Evolutionary conservation across 2,888 invertebrate genomes (phyloP), one percentile per base, ranked within the genome.

Genomic region (Anarsia innoxiella): DNA sequence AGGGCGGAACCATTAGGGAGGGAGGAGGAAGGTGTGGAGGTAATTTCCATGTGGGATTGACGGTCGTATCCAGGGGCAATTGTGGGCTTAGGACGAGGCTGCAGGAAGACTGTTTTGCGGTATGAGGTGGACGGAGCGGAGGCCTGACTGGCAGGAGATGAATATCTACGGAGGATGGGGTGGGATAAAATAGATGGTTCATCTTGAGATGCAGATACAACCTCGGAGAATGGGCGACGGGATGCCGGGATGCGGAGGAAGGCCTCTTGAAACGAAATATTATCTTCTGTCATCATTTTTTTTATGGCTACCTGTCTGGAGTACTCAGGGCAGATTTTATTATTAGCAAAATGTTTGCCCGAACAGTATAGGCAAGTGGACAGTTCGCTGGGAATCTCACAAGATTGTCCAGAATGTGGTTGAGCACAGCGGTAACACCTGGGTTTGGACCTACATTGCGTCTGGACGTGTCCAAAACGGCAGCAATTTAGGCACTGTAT

Each of bases 381-480:
- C 5, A 33, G 6, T 3, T 25, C 26, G 11, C 39, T 33, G 0
- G 6, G 1, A 1, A 36, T 10, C 2, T 27, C 12, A 29, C 50
- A 50, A 1, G 26, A 14, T 1, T 38, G 40, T 2, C 45, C 48
- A 3, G 23, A 3, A 27, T 54, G 49, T 0, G 31, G 16, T 27
- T 46, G 41, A 1, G 39, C 30, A 33, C 48, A 55, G 1, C 15
- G 32, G 16, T 13, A 47, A 26, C 55, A 51, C 4, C 48, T 35
- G 1, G 50, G 46, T 11, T 46, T 40, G 1, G 53, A 48, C 0
- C 52, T 8, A 26, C 53, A 53, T 9, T 48, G 44, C 1, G 34
- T 12, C 23, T 42, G 44, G 2, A 40, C 36, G 13, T 53, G 51
- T 2, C 51, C 54, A 36, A 44, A 54, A 1, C 46, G 32, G 12